These are phyloP conservation scores for Empidonax traillii DNA, from an alignment of 2,113 vertebrate species.

Conservation along the genomic window DNA sequence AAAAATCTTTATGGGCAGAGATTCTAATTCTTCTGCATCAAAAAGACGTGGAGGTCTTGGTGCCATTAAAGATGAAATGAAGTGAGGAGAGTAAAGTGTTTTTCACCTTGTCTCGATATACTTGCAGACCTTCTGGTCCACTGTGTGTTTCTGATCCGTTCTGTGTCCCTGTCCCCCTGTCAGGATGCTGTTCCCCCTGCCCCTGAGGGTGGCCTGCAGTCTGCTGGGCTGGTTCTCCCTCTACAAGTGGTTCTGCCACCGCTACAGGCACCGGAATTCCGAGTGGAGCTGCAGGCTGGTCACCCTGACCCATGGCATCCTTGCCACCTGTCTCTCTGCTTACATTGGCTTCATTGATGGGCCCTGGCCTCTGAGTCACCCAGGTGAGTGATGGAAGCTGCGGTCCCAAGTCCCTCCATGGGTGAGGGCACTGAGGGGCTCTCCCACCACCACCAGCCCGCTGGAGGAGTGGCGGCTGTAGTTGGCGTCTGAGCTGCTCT, in stretches of 20 bases:
- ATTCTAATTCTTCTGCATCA: neutral
- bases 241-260: slow-evolving; percentile 82
- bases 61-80: neutral
- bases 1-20: too few relatives aligned
- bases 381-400: slow-evolving; percentile 75
- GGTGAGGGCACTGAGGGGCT: neutral
- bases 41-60: neutral
- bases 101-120: neutral
- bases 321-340: slow-evolving; percentile 86
- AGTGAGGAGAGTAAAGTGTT: neutral
- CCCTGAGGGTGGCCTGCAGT: slow-evolving; percentile 79
- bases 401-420: neutral
- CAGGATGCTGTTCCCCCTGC: slow-evolving; percentile 81
- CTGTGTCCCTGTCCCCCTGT: neutral
- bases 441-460: accelerated
- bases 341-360: slow-evolving; percentile 96
- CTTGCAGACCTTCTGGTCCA: neutral
- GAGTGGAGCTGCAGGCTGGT: slow-evolving; percentile 98
- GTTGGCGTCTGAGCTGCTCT: neutral
- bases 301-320: slow-evolving; percentile 88
- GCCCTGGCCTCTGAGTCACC: slow-evolving; percentile 92
- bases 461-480: neutral
- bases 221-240: slow-evolving; percentile 85
- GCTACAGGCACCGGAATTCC: slow-evolving; percentile 76
- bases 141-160: neutral